Evolutionary conservation across 2,888 invertebrate species (phyloP).

Genomic region (Latheticus oryzae): DNA sequence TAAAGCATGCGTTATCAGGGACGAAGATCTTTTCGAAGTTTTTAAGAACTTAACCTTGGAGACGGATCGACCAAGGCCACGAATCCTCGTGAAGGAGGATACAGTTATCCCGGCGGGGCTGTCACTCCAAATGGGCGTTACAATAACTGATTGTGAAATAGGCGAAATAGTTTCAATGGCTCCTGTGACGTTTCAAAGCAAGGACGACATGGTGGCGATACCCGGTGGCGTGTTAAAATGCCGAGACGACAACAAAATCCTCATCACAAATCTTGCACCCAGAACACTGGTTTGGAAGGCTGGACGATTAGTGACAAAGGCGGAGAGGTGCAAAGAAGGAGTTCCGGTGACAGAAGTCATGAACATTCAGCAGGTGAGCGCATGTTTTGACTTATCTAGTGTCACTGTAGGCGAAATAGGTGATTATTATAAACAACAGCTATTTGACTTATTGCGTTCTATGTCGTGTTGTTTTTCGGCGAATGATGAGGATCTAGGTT

Average conservation of each 20-base stretch:
- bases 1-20: no score
- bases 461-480: conserved; percentile 11
- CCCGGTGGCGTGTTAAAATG: neutral
- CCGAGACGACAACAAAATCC: neutral
- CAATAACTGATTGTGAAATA: no score
- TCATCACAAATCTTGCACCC: neutral
- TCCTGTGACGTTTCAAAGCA: neutral
- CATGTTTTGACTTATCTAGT: neutral
- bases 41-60: no score
- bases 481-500: conserved; percentile 31
- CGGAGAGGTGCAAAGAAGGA: conserved; percentile 1
- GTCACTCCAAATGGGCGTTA: no score
- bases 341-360: conserved; percentile 1
- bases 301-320: conserved; percentile 2
- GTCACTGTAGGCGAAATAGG: neutral
- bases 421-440: neutral
- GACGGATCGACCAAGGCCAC: no score
- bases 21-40: no score
- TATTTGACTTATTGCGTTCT: neutral
- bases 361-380: conserved; percentile 1
- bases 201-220: neutral
- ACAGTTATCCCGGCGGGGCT: no score
- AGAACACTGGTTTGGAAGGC: neutral
- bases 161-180: no score
- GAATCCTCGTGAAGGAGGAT: no score